Evolutionary conservation across 2,888 invertebrate species (phyloP).

Genomic region (Melieria picta): DNA sequence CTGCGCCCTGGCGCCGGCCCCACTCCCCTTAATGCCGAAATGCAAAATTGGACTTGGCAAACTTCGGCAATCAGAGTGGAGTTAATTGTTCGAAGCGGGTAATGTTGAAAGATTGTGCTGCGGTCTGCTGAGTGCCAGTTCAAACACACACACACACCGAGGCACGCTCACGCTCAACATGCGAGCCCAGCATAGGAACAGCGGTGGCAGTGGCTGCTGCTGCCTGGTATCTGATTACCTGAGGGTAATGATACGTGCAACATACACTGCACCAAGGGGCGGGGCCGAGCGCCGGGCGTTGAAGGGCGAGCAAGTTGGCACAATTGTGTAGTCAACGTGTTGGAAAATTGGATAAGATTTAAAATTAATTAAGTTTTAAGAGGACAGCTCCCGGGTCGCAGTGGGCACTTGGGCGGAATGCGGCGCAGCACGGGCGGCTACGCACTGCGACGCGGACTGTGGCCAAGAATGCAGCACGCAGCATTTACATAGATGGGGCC

Average conservation of each 20-base stretch:
- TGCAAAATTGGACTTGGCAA: conserved; percentile 15
- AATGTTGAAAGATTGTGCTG: conserved; percentile 1
- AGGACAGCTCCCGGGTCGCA: neutral
- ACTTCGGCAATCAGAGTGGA: conserved; percentile 22
- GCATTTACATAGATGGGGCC: too few relatives aligned
- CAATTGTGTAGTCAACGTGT: conserved; percentile 10
- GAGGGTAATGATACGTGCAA: conserved; percentile 29
- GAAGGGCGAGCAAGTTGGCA: too few relatives aligned
- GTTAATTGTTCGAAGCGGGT: conserved; percentile 27
- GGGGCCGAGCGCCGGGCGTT: too few relatives aligned
- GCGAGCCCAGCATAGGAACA: too few relatives aligned
- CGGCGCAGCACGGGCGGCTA: too few relatives aligned
- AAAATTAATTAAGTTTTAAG: conserved; percentile 36
- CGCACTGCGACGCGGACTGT: too few relatives aligned
- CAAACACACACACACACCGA: neutral
- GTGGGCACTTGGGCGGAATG: too few relatives aligned
- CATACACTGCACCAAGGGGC: too few relatives aligned
- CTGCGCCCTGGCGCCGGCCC: neutral
- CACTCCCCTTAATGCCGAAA: neutral
- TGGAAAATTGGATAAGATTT: conserved; percentile 33
- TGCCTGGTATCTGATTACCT: neutral
- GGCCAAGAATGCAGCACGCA: too few relatives aligned
- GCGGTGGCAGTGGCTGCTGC: too few relatives aligned
- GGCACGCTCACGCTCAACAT: too few relatives aligned
- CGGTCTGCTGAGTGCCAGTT: neutral